Conservation (phyloP, 2,888 invertebrate species). For the Masnerella sp. region DNA sequence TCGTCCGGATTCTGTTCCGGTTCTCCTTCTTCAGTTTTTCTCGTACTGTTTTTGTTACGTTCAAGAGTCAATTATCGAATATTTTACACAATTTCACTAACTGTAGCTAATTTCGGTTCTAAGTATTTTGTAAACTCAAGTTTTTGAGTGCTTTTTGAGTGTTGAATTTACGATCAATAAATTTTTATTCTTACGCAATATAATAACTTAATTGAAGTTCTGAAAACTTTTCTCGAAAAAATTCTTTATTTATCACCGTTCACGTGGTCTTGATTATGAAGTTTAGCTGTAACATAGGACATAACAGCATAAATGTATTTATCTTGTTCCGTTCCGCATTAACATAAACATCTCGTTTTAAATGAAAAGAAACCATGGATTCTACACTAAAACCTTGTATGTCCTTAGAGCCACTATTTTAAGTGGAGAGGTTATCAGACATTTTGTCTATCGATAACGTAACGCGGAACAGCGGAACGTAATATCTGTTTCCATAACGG, state of each 20-base stretch:
- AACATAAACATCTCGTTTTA: constrained; percentile 45
- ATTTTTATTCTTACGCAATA: no score
- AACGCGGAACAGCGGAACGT: constrained; percentile 43
- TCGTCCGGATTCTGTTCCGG: neutral
- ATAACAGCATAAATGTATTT: constrained; percentile 50
- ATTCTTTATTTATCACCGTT: neutral
- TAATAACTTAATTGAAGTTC: neutral
- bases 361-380: constrained; percentile 28
- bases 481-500: constrained; percentile 49
- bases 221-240: no score
- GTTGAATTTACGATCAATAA: no score
- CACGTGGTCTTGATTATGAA: constrained; percentile 11
- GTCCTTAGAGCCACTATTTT: constrained; percentile 28
- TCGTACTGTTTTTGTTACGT: neutral
- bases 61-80: no score
- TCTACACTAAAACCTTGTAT: constrained; percentile 30
- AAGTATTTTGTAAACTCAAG: no score
- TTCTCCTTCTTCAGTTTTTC: neutral
- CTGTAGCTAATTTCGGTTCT: no score
- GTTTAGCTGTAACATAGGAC: constrained; percentile 20
- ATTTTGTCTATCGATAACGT: constrained; percentile 50
- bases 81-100: no score
- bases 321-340: constrained; percentile 45
- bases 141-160: no score
- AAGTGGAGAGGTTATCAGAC: constrained; percentile 30